Evolutionary conservation across 2,113 vertebrate species (phyloP).

Genomic region (Mesocricetus auratus): DNA sequence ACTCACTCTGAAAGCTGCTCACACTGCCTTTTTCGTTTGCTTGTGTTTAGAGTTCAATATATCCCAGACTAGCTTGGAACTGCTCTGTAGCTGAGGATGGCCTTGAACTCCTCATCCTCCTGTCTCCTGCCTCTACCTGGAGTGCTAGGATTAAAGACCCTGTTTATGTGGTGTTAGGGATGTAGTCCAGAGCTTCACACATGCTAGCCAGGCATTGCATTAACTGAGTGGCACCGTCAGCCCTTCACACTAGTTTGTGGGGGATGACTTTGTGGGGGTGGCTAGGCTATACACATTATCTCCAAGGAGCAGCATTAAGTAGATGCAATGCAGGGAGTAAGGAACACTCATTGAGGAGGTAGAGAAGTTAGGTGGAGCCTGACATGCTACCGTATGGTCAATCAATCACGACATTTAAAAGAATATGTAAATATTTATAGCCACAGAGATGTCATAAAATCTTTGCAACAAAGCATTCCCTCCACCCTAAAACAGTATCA

Average conservation of each 20-base stretch:
- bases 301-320: neutral
- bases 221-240: no score
- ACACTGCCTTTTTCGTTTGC: neutral
- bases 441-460: constrained; percentile 48
- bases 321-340: neutral
- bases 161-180: neutral
- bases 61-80: neutral
- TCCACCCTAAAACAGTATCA: neutral
- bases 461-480: constrained; percentile 58
- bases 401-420: neutral
- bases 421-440: constrained; percentile 55
- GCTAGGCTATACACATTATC: neutral
- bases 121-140: neutral
- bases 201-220: no score
- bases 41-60: neutral
- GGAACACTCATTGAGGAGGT: neutral
- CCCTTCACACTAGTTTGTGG: neutral
- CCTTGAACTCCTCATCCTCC: neutral
- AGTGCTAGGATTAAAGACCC: neutral
- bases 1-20: constrained; percentile 49
- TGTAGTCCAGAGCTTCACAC: neutral
- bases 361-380: neutral
- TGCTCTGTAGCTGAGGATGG: neutral
- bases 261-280: neutral
- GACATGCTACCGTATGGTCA: constrained; percentile 5